Base-by-base conservation (phyloP, 1,140 invertebrate species). In the Drosophila ogumai region DNA sequence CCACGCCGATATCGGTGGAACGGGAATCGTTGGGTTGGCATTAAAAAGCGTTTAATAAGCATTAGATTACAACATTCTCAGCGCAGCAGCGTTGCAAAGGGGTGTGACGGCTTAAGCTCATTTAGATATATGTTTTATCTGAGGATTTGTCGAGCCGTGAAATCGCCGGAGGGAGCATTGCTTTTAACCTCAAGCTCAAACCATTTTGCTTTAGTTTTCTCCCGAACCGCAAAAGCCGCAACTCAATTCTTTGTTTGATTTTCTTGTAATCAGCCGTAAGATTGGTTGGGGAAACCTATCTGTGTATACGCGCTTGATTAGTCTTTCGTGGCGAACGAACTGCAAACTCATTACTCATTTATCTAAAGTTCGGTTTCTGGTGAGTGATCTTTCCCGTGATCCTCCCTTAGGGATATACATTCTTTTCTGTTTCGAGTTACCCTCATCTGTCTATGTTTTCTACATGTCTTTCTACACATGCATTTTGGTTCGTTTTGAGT, bases 1-100 rank as follows among this genome's bases (percentile, higher is more conserved):
- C 68, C 61, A 52, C 55, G 60, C 34, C 25, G 40, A 68, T 74
- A 77, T 69, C 60, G 32, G 40, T 15, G 67, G 67, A 49, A 40
- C 50, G 65, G 34, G 41, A 15, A 43, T 52, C 49, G 63, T 61
- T 82, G 85, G 74, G 44, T 73, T 80, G 76, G 80, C 68, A 78
- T 90, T 90, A 80, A 90, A 90, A 90, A 82, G 79, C 86, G 75
- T 90, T 90, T 90, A 90, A 90, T 90, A 90, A 90, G 86, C 86
- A 82, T 90, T 90, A 90, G 81, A 91, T 88, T 90, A 90, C 85
- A 90, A 77, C 74, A 77, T 68, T 60, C 56, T 77, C 64, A 47
- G 34, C 25, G 25, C 12, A 47, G 17, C 50, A 46, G 28, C 25
- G 43, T 17, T 36, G 34, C 57, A 63, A 65, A 59, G 66, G 68